Percentiles rank a stretch among this genome's conserved stretches.
Conservation (phyloP, 2,113 vertebrate species). For the Nicator chloris region DNA sequence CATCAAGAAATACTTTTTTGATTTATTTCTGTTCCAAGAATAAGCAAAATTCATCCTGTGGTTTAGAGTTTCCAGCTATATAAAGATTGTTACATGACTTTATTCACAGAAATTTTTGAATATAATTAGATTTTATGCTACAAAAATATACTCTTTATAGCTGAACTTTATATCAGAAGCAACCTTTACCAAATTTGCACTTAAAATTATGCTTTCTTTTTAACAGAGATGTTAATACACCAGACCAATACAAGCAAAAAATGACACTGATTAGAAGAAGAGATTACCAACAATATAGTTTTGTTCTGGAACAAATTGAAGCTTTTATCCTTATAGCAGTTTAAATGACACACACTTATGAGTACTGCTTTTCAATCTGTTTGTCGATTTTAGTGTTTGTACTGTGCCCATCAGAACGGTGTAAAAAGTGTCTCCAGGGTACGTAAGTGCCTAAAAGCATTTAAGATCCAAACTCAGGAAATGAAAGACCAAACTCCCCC, state of each 20-base stretch:
- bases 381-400: slow-evolving; percentile 18
- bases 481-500: slow-evolving; percentile 46
- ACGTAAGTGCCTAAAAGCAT: slow-evolving; percentile 16
- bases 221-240: not conserved
- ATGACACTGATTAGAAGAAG: not conserved
- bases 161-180: not conserved
- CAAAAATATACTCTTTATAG: not conserved
- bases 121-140: not conserved
- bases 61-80: not conserved
- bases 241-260: not conserved
- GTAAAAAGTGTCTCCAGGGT: slow-evolving; percentile 52
- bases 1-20: not conserved
- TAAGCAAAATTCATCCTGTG: not conserved
- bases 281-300: not conserved
- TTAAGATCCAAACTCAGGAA: slow-evolving; percentile 58
- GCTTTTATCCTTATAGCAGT: not conserved
- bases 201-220: not conserved
- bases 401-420: slow-evolving; percentile 47
- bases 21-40: not conserved
- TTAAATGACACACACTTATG: not conserved
- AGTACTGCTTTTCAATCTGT: slow-evolving; percentile 12
- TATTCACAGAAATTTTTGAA: not conserved
- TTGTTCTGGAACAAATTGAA: not conserved
- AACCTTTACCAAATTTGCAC: not conserved
- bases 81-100: not conserved